Base-by-base conservation (phyloP, 2,888 invertebrate species). In the Alviniconcha strummeri region DNA sequence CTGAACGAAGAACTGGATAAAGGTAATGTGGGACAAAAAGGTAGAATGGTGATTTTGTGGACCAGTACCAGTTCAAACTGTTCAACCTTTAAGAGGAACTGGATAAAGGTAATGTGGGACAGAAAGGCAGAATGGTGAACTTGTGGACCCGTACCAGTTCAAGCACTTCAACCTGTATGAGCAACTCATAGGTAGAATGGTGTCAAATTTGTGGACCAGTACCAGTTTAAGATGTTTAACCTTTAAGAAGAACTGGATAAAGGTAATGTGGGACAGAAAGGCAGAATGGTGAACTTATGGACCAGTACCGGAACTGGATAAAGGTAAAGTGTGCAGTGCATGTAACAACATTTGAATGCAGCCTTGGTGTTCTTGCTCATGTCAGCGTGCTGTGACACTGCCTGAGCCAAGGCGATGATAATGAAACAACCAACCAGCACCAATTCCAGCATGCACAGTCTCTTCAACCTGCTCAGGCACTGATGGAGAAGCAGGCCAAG, bases 251-350 rank as follows among this genome's bases (percentile, higher is more conserved):
- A 54, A 17, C 17, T 60, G 13, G 54, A 69, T 52, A n/a, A 81
- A 17, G 36, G 8, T 54, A 15, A 13, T 69, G 7, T 19, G 2
- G 64, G 74, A 17, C 17, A 2, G 56, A 75, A 67, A 88, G 88
- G 83, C 90, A 91, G 86, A 88, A 88, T 81, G 90, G 91, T 76
- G 91, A 92, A 80, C 81, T 92, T 15, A 85, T 92, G 17, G 85
- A 88, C 55, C 88, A 91, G 82, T 91, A 91, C 85, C 83, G 4
- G 72, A 57, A 15, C 15, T 57, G 67, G 57, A 71, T 13, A 77
- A 36, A 71, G 71, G 72, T 77, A 57, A 55, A 75, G 57, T n/a
- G 13, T 6, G 19, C 36, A 36, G 36, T 36, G 36, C 36, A 36
- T 36, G 36, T 36, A 36, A 36, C 36, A 36, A 36, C 36, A 36